Base-by-base conservation (phyloP, 2,888 invertebrate genomes). In the Polyommatus icarus region DNA sequence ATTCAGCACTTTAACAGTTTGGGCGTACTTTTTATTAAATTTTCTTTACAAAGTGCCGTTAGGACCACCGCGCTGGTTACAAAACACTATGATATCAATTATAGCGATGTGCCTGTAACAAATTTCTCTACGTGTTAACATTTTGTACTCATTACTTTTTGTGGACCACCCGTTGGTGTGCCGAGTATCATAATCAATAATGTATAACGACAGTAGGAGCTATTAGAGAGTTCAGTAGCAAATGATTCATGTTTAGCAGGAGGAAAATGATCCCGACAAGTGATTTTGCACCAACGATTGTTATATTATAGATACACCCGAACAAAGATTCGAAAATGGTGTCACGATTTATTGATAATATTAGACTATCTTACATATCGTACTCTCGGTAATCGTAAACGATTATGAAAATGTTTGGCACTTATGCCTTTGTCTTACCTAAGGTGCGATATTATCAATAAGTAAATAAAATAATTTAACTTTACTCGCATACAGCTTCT, bases 31-130 rank as follows among this genome's bases (percentile, higher is more conserved):
- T 76, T 71, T 71, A 77, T 73, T 61, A 57, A 77, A 75, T 79
- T 79, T 78, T 77, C 78, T 78, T 78, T 78, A 78, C 79, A 78
- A 81, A 81, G 77, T 20, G 80, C 81, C 81, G 81, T 81, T 81
- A 81, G 46, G 82, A 82, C 82, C 82, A 82, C 81, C 82, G 79
- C 46, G 78, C 78, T 71, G 40, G 80, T 81, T 82, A 80, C 81
- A 78, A 78, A 80, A 78, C 79, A 78, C 78, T 73, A 67, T 78
- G 81, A 79, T 81, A 79, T 79, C 81, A 81, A 81, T 81, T 79
- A 75, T 79, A 79, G 71, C 77, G 79, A 78, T 79, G 79, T 50
- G 76, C 50, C 80, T 81, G 82, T 78, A 81, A 82, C 81, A 76
- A 81, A 80, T 82, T 78, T 81, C 75, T 78, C 79, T 81, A 81